Conservation (phyloP, 92 coral and sea anemone genomes). For the Pocillopora meandrina region DNA sequence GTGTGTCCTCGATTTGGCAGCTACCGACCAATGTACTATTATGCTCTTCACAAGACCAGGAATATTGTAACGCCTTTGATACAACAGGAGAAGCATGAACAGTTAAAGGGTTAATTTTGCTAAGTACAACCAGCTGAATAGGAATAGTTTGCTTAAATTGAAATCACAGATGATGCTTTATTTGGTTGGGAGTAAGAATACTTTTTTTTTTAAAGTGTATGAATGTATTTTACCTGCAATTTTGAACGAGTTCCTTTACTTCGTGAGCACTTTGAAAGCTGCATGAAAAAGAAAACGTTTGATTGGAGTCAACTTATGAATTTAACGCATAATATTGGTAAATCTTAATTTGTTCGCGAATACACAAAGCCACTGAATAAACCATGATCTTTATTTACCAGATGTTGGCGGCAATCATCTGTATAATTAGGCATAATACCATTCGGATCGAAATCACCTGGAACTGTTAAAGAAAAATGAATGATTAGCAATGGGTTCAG, state of each 20-base stretch:
- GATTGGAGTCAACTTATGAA: too few relatives aligned
- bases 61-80: background rate
- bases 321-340: too few relatives aligned
- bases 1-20: background rate
- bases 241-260: too few relatives aligned
- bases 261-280: conserved; percentile 15
- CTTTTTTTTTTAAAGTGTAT: background rate
- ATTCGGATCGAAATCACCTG: background rate
- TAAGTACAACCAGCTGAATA: background rate
- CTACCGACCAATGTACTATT: background rate
- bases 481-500: background rate
- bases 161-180: background rate
- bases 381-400: too few relatives aligned
- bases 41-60: conserved; percentile 5
- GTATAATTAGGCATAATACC: too few relatives aligned
- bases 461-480: background rate
- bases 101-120: background rate
- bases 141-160: background rate
- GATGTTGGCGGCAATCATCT: too few relatives aligned
- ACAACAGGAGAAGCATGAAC: background rate
- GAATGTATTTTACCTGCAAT: background rate
- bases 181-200: too few relatives aligned
- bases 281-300: background rate
- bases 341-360: too few relatives aligned
- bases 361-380: background rate